Conservation (phyloP, 2,797 vertebrate species). For the Bucorvus abyssinicus region DNA sequence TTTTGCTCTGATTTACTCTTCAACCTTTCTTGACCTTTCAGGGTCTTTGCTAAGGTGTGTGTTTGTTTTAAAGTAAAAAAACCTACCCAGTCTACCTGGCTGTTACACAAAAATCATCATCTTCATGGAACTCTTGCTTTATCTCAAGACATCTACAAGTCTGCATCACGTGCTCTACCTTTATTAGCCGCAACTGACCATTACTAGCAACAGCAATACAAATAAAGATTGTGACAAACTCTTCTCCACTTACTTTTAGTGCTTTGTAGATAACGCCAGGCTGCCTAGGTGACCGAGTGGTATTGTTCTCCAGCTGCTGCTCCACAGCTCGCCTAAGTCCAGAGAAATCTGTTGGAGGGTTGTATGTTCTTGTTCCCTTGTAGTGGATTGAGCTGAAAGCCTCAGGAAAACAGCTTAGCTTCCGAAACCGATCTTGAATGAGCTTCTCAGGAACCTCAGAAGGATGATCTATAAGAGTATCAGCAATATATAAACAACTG, state of each 20-base stretch:
- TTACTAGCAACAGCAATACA: neutral
- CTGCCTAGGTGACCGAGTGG: conserved; percentile 90
- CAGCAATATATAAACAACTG: neutral
- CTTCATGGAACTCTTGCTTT: neutral
- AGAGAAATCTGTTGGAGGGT: conserved; percentile 91
- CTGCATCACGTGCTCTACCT: neutral
- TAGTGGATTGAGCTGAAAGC: conserved; percentile 96
- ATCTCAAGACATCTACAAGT: neutral
- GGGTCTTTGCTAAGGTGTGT: neutral
- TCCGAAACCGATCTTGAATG: conserved; percentile 90
- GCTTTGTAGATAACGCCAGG: conserved; percentile 94
- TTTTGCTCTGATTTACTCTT: neutral
- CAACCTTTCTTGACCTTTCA: neutral
- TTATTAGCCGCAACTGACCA: neutral
- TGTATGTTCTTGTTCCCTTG: conserved; percentile 92
- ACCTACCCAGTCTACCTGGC: neutral
- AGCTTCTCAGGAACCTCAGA: conserved; percentile 89
- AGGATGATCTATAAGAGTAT: conserved; percentile 79
- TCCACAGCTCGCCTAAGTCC: conserved; percentile 88
- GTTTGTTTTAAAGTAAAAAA: neutral
- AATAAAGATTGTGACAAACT: neutral
- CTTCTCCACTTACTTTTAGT: conserved; percentile 82
- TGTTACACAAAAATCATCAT: neutral
- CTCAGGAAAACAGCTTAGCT: conserved; percentile 91
- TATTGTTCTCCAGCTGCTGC: conserved; percentile 91